Evolutionary conservation across 2,113 vertebrate species (phyloP).

Genomic region (Scopus umbretta): DNA sequence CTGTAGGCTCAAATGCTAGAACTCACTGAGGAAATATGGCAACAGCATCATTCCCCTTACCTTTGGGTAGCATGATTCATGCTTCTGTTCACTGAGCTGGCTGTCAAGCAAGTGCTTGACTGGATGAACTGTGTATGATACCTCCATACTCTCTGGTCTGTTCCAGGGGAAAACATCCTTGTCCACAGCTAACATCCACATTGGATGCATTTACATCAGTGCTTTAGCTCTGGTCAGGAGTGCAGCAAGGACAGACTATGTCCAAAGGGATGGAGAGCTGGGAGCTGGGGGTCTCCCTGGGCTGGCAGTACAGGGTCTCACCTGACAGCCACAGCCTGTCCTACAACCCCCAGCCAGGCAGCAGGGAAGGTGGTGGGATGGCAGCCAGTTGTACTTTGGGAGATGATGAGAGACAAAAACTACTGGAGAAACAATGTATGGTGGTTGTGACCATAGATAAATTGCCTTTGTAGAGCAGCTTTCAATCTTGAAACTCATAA

Average conservation of each 20-base stretch:
- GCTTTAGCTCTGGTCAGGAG: background rate
- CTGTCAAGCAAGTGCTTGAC: background rate
- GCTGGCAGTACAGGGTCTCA: background rate
- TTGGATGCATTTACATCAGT: background rate
- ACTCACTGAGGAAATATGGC: background rate
- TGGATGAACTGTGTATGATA: background rate
- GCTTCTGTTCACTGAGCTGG: background rate
- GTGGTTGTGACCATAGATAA: background rate
- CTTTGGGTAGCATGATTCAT: background rate
- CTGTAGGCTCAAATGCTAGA: background rate
- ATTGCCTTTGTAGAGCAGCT: background rate
- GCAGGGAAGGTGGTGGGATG: background rate
- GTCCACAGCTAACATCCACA: background rate
- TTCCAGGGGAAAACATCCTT: background rate
- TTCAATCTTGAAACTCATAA: background rate
- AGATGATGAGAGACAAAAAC: fast-evolving
- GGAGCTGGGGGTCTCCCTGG: background rate
- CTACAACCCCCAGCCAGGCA: background rate
- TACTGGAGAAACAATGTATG: background rate
- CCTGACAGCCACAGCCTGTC: background rate
- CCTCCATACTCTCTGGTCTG: background rate
- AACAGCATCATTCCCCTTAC: background rate
- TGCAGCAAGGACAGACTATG: background rate
- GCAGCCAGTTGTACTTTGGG: background rate
- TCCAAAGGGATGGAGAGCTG: background rate